Percentiles rank a stretch among this genome's conserved stretches.
Evolutionary conservation across 1,140 invertebrate genomes (phyloP).

Genomic region (Leptopilina boulardi): DNA sequence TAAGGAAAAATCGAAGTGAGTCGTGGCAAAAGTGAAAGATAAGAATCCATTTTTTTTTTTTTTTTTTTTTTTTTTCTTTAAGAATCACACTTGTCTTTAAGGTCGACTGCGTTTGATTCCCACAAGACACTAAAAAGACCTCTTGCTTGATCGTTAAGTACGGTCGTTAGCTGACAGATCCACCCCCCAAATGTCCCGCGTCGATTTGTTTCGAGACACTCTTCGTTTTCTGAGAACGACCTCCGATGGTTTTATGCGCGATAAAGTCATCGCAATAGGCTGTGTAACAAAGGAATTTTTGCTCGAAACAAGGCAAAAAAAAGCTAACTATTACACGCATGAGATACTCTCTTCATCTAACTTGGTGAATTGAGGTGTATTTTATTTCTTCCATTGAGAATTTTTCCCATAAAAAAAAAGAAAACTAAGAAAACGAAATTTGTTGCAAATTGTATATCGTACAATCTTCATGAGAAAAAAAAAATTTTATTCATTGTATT

Average conservation of each 20-base stretch:
- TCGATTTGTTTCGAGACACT: conserved; percentile 50
- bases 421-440: too few species aligned
- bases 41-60: neutral
- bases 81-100: conserved; percentile 12
- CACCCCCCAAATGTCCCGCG: conserved; percentile 39
- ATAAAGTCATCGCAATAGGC: conserved; percentile 47
- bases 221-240: conserved; percentile 42
- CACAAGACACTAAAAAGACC: conserved; percentile 37
- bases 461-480: neutral
- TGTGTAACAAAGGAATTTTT: conserved; percentile 37
- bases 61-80: neutral
- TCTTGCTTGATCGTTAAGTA: conserved; percentile 54
- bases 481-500: too few species aligned
- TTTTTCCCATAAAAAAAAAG: neutral
- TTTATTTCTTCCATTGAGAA: conserved; percentile 20
- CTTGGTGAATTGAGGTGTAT: conserved; percentile 31
- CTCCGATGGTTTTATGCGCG: conserved; percentile 49
- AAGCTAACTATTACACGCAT: conserved; percentile 25
- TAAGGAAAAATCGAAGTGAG: too few species aligned
- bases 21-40: neutral
- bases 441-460: neutral
- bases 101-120: conserved; percentile 31
- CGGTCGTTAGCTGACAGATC: conserved; percentile 52
- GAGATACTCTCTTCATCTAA: conserved; percentile 32
- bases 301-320: neutral